Evolutionary conservation across 2,113 vertebrate species (phyloP), one percentile per base, ranked within the genome.

Genomic region (Boulengeromyrus knoepffleri): DNA sequence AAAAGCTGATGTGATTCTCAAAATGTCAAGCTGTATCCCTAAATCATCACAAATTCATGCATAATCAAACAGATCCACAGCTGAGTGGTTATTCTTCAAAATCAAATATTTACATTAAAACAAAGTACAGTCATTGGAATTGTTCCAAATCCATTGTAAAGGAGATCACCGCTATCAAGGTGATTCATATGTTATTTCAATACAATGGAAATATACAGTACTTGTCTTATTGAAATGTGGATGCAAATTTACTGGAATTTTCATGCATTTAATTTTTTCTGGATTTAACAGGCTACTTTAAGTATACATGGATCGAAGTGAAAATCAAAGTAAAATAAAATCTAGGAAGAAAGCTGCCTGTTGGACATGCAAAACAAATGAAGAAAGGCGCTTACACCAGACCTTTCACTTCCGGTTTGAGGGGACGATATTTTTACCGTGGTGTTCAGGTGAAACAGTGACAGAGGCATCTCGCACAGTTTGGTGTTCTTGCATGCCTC

Each of bases 31-130:
- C 45, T 85, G 21, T 24, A 47, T 24, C 83, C 39, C 39, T 5
- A 45, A n/a, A 85, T 47, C 39, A 45, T 46, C 42, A 85, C 10
- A 47, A 47, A 85, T 47, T n/a, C 83, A 46, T 47, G 45, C 83
- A 47, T 24, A 47, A 85, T 47, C 19, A 85, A 47, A 21, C 42
- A 85, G 39, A 46, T 84, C 17, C 19, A 84, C 39, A 84, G 39
- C 19, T 84, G 80, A 46, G 39, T 24, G 80, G 24, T 42, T 21
- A 47, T 85, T 85, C 83, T 47, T 47, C 83, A 85, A 85, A 47
- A 85, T 46, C 45, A 85, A 46, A 47, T 85, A 46, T 85, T 85
- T 46, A 45, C 83, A 85, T 85, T n/a, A 47, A 85, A 85, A 85
- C 45, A 47, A 85, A 46, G 45, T 12, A 13, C 83, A 85, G 83